Percentiles rank a stretch among this genome's conserved stretches.
Conservation (phyloP, 92 coral and sea anemone species). For the Blastomussa wellsi region DNA sequence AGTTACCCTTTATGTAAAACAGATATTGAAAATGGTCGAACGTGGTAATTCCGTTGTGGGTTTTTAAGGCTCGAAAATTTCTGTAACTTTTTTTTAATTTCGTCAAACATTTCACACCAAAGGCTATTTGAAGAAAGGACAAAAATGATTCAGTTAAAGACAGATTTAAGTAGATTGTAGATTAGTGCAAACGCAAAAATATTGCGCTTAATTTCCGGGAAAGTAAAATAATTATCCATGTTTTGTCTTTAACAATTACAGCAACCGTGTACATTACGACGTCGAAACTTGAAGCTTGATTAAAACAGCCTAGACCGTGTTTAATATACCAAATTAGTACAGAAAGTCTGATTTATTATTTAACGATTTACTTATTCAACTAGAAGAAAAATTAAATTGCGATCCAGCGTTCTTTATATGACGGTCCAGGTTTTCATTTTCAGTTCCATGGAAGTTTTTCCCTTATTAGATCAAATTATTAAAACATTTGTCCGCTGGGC, state of each 20-base stretch:
- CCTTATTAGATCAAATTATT: neutral
- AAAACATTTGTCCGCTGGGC: neutral
- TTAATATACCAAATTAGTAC: neutral
- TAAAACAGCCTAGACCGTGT: neutral
- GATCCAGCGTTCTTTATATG: neutral
- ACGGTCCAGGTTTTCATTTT: neutral
- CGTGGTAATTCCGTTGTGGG: neutral
- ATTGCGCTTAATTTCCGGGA: neutral
- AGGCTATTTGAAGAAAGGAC: neutral
- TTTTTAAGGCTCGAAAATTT: neutral
- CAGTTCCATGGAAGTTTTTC: neutral
- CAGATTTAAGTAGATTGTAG: neutral
- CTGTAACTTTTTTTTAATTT: neutral
- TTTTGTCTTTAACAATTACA: neutral
- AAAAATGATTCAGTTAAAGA: neutral
- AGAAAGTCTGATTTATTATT: neutral
- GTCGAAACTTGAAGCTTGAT: neutral
- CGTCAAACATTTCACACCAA: neutral
- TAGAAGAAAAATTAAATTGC: neutral
- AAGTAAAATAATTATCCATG: neutral
- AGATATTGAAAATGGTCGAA: neutral
- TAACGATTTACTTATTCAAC: neutral
- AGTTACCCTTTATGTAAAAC: neutral
- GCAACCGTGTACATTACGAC: too few relatives aligned
- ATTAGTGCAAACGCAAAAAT: too few relatives aligned